Base-by-base conservation (phyloP, 2,888 invertebrate genomes). In the Galerucella pusilla region DNA sequence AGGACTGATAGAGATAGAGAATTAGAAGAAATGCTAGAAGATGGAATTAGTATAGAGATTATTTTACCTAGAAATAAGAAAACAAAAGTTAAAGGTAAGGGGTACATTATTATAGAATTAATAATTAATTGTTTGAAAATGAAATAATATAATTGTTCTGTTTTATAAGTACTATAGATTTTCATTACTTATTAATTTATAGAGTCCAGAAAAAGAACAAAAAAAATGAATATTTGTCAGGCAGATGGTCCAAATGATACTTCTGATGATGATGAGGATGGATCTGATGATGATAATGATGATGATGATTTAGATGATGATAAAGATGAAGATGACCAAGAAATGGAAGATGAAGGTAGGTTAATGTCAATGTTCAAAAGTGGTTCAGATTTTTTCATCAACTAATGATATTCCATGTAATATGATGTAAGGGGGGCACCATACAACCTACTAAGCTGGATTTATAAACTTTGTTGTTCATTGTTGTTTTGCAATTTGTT, bases 231-330 rank as follows among this genome's bases (percentile, higher is more conserved):
- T 10, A 49, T 81, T 16, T 35, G 64, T 20, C 86, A 87, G 80
- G 57, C 81, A 11, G 93, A 91, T 68, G 93, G 91, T 14, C 91
- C 92, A 80, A 90, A 91, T 82, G 90, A 90, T 74, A 86, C 87
- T 2, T 91, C 93, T 71, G 95, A 95, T 77, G 95, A 95, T 78
- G 94, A 95, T 73, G 94, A 94, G 80, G 94, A 95, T 78, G 91
- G 83, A 86, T 91, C 83, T 89, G 92, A 94, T 78, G 91, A 91
- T 73, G 90, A 90, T 52, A 90, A 90, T 78, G 90, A 91, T 71
- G 90, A 90, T 61, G 92, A 92, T 75, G 91, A 91, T 79, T 89
- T 91, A 63, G 93, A 93, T 81, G 91, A 92, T 28, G 93, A 93
- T 79, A 93, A 93, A 75, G 92, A 90, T 76, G 87, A 88, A 69